phyloP scores from a whole-genome alignment of 1,140 invertebrate genomes.

The fruit fly (Drosophila melanogaster) region Release_6_plus_ISO1_MT NC_004354.4:18038501-18039000 shows the following conservation, averaged over 20 bases:
- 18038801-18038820: neutral
- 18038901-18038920: too few relatives aligned
- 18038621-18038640: neutral
- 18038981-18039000: too few relatives aligned
- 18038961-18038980: too few relatives aligned
- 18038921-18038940: too few relatives aligned
- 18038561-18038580: constrained; percentile 65
- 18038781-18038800: neutral
- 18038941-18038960: too few relatives aligned
- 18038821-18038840: too few relatives aligned
- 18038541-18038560: constrained; percentile 74
- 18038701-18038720: constrained; percentile 14
- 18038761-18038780: too few relatives aligned
- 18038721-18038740: constrained; percentile 66
- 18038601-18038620: neutral
- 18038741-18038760: constrained; percentile 22
- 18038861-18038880: too few relatives aligned
- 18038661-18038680: constrained; percentile 32
- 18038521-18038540: constrained; percentile 66
- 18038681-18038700: constrained; percentile 28
- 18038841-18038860: too few relatives aligned
- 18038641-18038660: constrained; percentile 43
- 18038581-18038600: constrained; percentile 49
- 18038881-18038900: too few relatives aligned
- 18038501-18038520: constrained; percentile 39